Evolutionary conservation across 2,113 vertebrate species (phyloP), one percentile per base, ranked within the genome.

Genomic region (Notiomystis cincta): DNA sequence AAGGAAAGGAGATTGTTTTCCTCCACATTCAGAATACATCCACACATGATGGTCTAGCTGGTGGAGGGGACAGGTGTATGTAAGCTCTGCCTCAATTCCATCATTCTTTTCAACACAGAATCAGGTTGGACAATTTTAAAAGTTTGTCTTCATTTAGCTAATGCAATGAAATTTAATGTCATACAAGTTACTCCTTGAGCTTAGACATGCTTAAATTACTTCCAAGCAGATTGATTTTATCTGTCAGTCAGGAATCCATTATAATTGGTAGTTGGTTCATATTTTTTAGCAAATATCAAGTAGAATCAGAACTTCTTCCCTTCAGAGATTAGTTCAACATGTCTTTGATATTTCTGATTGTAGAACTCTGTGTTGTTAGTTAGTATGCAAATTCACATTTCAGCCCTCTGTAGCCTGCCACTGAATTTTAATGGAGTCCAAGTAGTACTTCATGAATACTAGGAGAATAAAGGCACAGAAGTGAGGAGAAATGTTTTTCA

Each of bases 321-420:
- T 76, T 82, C 73, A 95, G 89, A 93, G 81, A 94, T 79, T 57
- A 94, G 28, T 23, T 67, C 83, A 66, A 17, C 27, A 11, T 82
- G 45, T 67, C 77, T 96, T 90, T 87, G 81, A 91, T 96, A 90
- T 93, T 84, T 91, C 83, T 53, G 31, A 93, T 62, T 77, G 58
- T 28, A 70, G 50, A 89, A 73, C 58, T 92, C 89, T 50, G 45
- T 90, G 38, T 51, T 61, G 42, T 87, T 87, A 92, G 78, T 91
- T 88, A 84, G 77, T 6, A 91, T 65, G 73, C 80, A 89, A 87
- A 95, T 89, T 93, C 66, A 61, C 48, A 71, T 44, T 79, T 76
- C 61, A 79, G 57, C 38, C 19, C 51, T 73, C 47, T 70, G n/a
- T 42, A 81, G 51, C 40, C 44, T 4, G 3, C 50, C 76, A n/a